phyloP scores from a whole-genome alignment of 2,797 vertebrate species.

The Aselliscus stoliczkanus region DNA sequence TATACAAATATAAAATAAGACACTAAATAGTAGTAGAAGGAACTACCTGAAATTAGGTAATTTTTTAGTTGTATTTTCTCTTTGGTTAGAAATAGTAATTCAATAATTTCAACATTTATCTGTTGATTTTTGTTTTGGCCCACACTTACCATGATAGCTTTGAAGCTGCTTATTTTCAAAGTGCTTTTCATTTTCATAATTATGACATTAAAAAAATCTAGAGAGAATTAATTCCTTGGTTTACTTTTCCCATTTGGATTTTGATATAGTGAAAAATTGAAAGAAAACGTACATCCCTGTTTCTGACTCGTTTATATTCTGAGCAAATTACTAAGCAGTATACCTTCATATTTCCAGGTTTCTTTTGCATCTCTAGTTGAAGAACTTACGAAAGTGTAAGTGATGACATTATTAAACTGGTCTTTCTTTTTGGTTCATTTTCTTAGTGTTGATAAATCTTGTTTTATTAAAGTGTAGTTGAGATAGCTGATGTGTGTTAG shows the following conservation, averaged over 20 bases:
- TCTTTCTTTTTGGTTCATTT: slow-evolving; percentile 40
- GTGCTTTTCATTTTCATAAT: slow-evolving; percentile 32
- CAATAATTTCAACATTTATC: not conserved
- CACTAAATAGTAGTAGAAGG: slow-evolving; percentile 10
- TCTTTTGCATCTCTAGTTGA: slow-evolving; percentile 87
- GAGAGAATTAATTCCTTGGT: not conserved
- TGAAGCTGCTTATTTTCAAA: slow-evolving; percentile 27
- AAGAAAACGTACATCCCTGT: not conserved
- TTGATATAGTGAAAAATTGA: not conserved
- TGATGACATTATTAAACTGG: slow-evolving; percentile 41
- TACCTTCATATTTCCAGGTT: slow-evolving; percentile 79
- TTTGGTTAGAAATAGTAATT: slow-evolving; percentile 29
- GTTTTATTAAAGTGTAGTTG: not conserved
- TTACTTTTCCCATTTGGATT: slow-evolving; percentile 41
- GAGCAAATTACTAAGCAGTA: slow-evolving; percentile 34
- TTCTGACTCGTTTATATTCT: slow-evolving; percentile 34
- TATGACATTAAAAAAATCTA: not conserved
- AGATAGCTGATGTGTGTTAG: not conserved
- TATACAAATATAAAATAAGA: not conserved
- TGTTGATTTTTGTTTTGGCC: slow-evolving; percentile 25
- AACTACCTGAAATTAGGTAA: not conserved
- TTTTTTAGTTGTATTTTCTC: slow-evolving; percentile 21
- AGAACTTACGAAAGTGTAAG: slow-evolving; percentile 93
- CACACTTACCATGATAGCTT: not conserved
- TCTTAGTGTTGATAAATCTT: slow-evolving; percentile 2